Evolutionary conservation across 2,888 invertebrate genomes (phyloP).

Genomic region (Frankliniella fusca): DNA sequence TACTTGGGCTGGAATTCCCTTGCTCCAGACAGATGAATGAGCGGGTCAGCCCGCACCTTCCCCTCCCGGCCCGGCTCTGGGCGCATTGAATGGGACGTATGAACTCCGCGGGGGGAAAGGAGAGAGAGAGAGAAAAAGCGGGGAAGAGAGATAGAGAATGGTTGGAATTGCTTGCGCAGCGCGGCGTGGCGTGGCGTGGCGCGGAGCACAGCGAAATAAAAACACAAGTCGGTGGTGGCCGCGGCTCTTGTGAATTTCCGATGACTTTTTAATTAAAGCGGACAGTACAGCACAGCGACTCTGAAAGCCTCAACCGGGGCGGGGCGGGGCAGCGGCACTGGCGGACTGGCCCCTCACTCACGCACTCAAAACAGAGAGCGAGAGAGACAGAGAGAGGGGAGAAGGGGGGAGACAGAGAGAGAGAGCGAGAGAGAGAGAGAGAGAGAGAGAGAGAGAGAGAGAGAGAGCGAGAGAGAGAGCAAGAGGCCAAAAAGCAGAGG

Average conservation of each 20-base stretch:
- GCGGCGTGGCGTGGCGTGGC: not conserved
- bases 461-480: not conserved
- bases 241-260: slow-evolving; percentile 13
- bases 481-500: not conserved
- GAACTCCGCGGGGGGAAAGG: not conserved
- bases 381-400: no score
- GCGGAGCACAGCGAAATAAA: not conserved
- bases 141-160: not conserved
- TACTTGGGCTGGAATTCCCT: no score
- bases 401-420: no score
- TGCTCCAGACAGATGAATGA: no score
- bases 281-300: not conserved
- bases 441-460: not conserved
- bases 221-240: slow-evolving; percentile 17
- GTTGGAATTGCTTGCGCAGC: slow-evolving; percentile 7
- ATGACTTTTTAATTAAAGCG: slow-evolving; percentile 24
- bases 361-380: not conserved
- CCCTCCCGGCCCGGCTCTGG: no score
- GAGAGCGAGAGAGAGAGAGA: not conserved
- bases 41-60: no score
- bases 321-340: not conserved
- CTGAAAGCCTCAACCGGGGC: not conserved
- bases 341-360: no score
- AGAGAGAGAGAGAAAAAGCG: no score
- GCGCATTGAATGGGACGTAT: not conserved